Base-by-base conservation (phyloP, 2,797 vertebrate genomes). In the Periparus ater region DNA sequence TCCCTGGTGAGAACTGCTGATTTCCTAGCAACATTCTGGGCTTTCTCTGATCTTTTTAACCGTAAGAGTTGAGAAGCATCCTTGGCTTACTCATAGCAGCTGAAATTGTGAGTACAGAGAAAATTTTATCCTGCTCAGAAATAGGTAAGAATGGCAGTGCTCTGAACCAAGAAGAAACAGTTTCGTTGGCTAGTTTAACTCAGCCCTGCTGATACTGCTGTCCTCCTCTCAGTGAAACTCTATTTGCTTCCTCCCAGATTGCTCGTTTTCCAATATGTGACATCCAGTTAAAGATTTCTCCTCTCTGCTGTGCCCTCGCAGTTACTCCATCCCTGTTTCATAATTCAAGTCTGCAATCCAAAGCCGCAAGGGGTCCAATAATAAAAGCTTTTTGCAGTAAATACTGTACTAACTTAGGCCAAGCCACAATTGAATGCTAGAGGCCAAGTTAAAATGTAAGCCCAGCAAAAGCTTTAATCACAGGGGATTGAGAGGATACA, bases 381-480 rank as follows among this genome's bases (percentile, higher is more conserved):
- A 96, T 93, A 89, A 97, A 95, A 86, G 79, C 62, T 88, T 93
- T 93, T 91, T 90, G 87, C 94, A 88, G 82, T 93, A 91, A 93
- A 97, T 94, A 84, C 91, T 88, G 83, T 91, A 82, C 70, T 70
- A 23, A 67, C 60, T 71, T 87, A 50, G 82, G 87, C 95, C 94
- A 95, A 96, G 92, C 95, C 95, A 90, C 95, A 95, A 30, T 2
- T 75, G 82, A 91, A 18, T 75, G 91, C 88, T 93, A 44, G 92
- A 96, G 85, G 92, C 92, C 89, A 82, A 88, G 60, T 53, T 76
- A 95, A 94, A 96, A 96, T 88, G 87, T 90, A 71, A 96, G 89
- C 87, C 93, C 70, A 89, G 92, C 94, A 79, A 73, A 95, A 70
- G 51, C 73, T 95, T 89, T 84, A 90, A 91, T 96, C 89, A 73